Evolutionary conservation across 2,113 vertebrate genomes (phyloP).

Genomic region (Brienomyrus longianalis): DNA sequence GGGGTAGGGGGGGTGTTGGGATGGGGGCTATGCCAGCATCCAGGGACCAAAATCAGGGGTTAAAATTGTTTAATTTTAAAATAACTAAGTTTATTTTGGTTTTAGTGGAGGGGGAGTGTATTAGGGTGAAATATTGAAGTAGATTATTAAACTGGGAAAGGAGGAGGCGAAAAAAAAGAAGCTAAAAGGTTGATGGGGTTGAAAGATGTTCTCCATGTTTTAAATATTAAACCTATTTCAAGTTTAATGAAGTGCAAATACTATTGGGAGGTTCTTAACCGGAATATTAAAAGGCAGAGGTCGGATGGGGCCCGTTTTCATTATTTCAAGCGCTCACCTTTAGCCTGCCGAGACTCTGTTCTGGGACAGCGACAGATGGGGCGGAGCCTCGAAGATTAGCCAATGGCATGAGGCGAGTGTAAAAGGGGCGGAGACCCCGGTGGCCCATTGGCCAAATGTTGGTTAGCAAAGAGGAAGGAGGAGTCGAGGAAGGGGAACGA

Average conservation of each 20-base stretch:
- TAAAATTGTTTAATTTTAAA: slow-evolving; percentile 57
- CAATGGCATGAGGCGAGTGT: slow-evolving; percentile 25
- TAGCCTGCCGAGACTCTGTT: slow-evolving; percentile 56
- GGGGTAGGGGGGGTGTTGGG: too few relatives aligned
- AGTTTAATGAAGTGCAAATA: slow-evolving; percentile 75
- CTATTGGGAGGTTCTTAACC: slow-evolving; percentile 65
- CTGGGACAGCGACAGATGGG: slow-evolving; percentile 39
- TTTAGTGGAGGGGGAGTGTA: slow-evolving; percentile 65
- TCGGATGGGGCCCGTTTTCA: slow-evolving; percentile 63
- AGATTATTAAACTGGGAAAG: slow-evolving; percentile 61
- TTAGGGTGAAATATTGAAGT: slow-evolving; percentile 61
- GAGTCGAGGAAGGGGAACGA: background rate
- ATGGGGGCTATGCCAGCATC: too few relatives aligned
- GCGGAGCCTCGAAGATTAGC: slow-evolving; percentile 9
- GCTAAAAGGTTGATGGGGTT: slow-evolving; percentile 51
- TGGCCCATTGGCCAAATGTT: slow-evolving; percentile 29
- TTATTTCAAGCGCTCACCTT: slow-evolving; percentile 69
- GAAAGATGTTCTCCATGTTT: slow-evolving; percentile 66
- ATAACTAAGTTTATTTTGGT: slow-evolving; percentile 67
- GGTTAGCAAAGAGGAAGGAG: slow-evolving; percentile 3
- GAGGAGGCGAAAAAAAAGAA: slow-evolving; percentile 42
- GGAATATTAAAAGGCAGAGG: slow-evolving; percentile 60
- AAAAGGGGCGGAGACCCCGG: slow-evolving; percentile 30
- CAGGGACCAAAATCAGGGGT: too few relatives aligned
- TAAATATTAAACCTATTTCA: slow-evolving; percentile 76